Evolutionary conservation across 1,140 invertebrate genomes (phyloP).

Genomic region (Heliconius nattereri): DNA sequence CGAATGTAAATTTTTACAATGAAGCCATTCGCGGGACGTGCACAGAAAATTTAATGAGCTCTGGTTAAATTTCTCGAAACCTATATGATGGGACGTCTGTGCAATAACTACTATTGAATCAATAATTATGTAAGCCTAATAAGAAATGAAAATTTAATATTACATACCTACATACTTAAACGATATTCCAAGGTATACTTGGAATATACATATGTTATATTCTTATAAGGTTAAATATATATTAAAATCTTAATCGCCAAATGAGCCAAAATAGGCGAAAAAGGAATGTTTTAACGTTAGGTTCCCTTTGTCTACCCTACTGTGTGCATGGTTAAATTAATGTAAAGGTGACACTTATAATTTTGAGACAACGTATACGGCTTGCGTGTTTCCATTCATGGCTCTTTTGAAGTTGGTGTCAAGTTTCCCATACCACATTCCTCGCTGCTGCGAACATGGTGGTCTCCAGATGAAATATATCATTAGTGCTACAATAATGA

Average conservation of each 20-base stretch:
- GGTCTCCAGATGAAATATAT: slow-evolving; percentile 45
- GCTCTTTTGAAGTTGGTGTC: slow-evolving; percentile 49
- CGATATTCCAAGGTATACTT: no score
- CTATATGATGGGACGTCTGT: slow-evolving; percentile 54
- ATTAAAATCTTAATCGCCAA: neutral
- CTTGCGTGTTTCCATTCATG: slow-evolving; percentile 50
- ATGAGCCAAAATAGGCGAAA: no score
- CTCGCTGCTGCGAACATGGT: slow-evolving; percentile 47
- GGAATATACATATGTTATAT: no score
- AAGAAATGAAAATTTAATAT: slow-evolving; percentile 30
- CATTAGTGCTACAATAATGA: slow-evolving; percentile 35
- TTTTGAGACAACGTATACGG: slow-evolving; percentile 24
- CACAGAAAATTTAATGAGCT: slow-evolving; percentile 54
- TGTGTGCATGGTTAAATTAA: neutral
- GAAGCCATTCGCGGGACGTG: slow-evolving; percentile 72
- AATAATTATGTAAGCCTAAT: slow-evolving; percentile 62
- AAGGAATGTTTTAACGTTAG: no score
- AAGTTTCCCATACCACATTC: slow-evolving; percentile 60
- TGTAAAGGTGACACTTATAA: slow-evolving; percentile 25
- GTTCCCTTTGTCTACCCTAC: no score
- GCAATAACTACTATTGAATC: slow-evolving; percentile 65
- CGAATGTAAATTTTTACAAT: slow-evolving; percentile 77
- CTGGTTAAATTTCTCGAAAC: slow-evolving; percentile 64
- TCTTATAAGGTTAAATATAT: neutral
- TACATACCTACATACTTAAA: neutral